Evolutionary conservation across 1,140 invertebrate species (phyloP).

Genomic region (Sminthurinus signatus): DNA sequence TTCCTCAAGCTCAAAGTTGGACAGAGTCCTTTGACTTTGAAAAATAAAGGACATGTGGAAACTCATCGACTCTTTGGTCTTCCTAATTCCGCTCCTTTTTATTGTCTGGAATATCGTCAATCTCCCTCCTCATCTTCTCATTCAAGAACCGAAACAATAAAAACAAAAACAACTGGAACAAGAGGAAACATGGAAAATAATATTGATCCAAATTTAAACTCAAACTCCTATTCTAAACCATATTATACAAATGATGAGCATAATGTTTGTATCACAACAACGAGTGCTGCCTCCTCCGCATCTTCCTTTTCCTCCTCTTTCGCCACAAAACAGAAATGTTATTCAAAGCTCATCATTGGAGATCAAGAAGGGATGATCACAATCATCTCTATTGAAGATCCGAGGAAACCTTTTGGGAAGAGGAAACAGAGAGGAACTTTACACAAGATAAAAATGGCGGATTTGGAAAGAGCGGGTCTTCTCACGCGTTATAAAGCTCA

Average conservation of each 20-base stretch:
- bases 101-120: slow-evolving; percentile 25
- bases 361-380: slow-evolving; percentile 27
- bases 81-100: slow-evolving; percentile 8
- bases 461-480: slow-evolving; percentile 2
- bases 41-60: slow-evolving; percentile 35
- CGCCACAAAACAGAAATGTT: too few species aligned
- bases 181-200: too few species aligned
- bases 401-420: slow-evolving; percentile 16
- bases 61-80: slow-evolving; percentile 32
- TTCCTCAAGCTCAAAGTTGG: slow-evolving; percentile 19
- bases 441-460: slow-evolving; percentile 19
- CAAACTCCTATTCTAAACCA: too few species aligned
- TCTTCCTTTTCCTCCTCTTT: too few species aligned
- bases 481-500: slow-evolving; percentile 29
- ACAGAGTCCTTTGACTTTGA: slow-evolving; percentile 10
- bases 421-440: slow-evolving; percentile 26
- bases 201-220: too few species aligned
- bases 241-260: background rate
- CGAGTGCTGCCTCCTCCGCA: too few species aligned
- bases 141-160: too few species aligned
- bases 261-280: slow-evolving; percentile 12
- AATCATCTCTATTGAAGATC: slow-evolving; percentile 28
- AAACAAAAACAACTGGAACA: too few species aligned
- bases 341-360: slow-evolving; percentile 25
- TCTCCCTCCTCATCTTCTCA: too few species aligned